phyloP scores from a whole-genome alignment of 2,797 vertebrate genomes.

The Hydrocynus forskahlii region DNA sequence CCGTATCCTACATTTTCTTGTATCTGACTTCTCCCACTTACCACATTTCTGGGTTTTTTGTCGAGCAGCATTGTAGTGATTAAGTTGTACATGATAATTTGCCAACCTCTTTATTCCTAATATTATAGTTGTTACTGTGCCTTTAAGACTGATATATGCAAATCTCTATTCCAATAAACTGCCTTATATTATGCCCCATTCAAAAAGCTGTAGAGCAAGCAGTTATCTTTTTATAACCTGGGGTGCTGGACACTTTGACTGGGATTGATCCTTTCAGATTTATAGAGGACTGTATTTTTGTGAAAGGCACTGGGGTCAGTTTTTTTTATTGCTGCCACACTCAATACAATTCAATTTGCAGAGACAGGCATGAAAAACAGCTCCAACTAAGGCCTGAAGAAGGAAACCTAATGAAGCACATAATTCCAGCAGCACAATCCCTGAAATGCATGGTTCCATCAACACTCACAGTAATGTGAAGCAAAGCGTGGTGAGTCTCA shows the following conservation, averaged over 20 bases:
- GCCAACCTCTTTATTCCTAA: too few relatives aligned
- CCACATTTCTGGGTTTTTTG: too few relatives aligned
- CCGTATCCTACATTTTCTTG: too few relatives aligned
- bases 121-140: too few relatives aligned
- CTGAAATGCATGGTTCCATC: background rate
- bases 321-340: constrained; percentile 18
- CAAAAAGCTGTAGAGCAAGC: too few relatives aligned
- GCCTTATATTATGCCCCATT: too few relatives aligned
- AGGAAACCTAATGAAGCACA: constrained; percentile 24
- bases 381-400: background rate
- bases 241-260: background rate
- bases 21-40: too few relatives aligned
- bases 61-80: too few relatives aligned
- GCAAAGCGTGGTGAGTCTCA: background rate
- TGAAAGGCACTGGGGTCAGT: background rate
- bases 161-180: too few relatives aligned
- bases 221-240: too few relatives aligned
- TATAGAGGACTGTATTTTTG: background rate
- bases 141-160: too few relatives aligned
- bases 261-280: constrained; percentile 10
- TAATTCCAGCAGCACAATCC: background rate
- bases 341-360: constrained; percentile 21
- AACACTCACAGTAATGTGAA: background rate
- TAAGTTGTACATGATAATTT: too few relatives aligned
- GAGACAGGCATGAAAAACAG: background rate